Evolutionary conservation across 2,113 vertebrate genomes (phyloP).

Genomic region (Odontophorus gujanensis): DNA sequence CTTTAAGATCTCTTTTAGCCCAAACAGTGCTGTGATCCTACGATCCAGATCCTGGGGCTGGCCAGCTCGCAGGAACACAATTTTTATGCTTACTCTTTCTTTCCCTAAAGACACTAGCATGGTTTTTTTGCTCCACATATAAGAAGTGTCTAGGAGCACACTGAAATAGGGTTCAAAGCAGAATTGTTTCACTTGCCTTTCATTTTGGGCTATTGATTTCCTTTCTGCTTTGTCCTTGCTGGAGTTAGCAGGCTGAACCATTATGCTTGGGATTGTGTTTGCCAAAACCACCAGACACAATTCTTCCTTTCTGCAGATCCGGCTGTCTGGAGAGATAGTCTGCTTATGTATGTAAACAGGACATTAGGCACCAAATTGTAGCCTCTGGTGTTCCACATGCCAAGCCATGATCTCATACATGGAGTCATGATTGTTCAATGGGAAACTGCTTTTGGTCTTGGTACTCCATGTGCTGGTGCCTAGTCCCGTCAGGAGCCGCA

Average conservation of each 20-base stretch:
- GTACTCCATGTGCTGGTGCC: not conserved
- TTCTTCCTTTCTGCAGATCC: not conserved
- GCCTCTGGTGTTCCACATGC: fast-evolving
- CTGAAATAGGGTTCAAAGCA: not conserved
- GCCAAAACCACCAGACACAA: not conserved
- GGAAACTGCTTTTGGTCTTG: not conserved
- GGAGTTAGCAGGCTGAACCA: not conserved
- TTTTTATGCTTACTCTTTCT: not conserved
- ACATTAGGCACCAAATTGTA: not conserved
- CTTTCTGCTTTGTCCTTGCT: not conserved
- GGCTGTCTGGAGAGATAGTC: not conserved
- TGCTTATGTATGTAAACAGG: not conserved
- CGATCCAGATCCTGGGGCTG: not conserved
- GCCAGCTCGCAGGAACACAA: not conserved
- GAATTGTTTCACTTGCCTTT: not conserved
- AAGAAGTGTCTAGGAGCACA: not conserved
- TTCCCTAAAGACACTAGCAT: not conserved
- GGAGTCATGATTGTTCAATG: not conserved
- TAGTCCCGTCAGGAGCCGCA: conserved; percentile 12
- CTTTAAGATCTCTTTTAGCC: not conserved
- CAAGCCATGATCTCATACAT: fast-evolving
- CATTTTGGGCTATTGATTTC: not conserved
- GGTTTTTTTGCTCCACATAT: fast-evolving
- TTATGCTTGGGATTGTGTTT: not conserved
- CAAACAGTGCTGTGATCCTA: not conserved